Percentiles rank a stretch among this genome's conserved stretches.
Evolutionary conservation across 2,888 invertebrate species (phyloP).

Genomic region (Invenusta paracnida): DNA sequence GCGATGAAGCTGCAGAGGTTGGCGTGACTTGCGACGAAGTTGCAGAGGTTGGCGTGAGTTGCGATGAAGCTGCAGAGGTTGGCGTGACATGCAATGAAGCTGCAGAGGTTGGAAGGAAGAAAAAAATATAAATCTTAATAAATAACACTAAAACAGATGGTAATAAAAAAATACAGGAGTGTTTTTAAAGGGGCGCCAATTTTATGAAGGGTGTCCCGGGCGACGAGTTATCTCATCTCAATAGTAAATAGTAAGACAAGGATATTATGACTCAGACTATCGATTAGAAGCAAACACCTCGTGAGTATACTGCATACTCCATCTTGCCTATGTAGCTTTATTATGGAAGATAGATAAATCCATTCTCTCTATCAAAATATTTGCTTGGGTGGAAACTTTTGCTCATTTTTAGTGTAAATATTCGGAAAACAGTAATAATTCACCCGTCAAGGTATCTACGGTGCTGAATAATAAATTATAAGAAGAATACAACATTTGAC

Average conservation of each 20-base stretch:
- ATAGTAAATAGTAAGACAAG: background rate
- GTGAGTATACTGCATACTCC: background rate
- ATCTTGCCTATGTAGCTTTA: background rate
- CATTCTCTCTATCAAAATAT: background rate
- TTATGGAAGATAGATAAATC: background rate
- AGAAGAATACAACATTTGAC: background rate
- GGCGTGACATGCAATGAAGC: too few species aligned
- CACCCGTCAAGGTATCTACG: background rate
- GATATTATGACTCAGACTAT: background rate
- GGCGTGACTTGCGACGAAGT: background rate
- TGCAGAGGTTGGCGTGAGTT: background rate
- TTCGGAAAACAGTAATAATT: background rate
- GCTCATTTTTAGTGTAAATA: conserved; percentile 24
- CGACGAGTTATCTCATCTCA: background rate
- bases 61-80: background rate
- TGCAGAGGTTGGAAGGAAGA: background rate
- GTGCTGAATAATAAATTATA: background rate
- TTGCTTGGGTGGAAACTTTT: background rate
- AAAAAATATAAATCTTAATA: background rate
- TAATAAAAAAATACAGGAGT: background rate
- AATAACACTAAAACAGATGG: background rate
- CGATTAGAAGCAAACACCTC: background rate
- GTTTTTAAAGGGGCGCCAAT: background rate
- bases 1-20: background rate
- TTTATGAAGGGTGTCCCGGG: background rate